Conservation (phyloP, 1,140 invertebrate genomes). For the Zaprionus capensis region DNA sequence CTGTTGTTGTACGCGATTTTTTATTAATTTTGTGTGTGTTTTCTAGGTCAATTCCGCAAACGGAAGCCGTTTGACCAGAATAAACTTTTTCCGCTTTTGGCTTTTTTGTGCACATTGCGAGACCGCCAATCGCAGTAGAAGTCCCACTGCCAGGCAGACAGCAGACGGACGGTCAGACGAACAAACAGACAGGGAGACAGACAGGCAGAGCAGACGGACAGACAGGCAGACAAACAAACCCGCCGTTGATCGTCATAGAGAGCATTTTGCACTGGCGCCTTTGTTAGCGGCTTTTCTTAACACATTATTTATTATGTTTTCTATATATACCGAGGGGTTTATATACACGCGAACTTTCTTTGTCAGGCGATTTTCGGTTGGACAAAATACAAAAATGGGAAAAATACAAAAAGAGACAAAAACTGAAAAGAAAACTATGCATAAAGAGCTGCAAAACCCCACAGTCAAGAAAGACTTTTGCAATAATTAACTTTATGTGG, state of each 20-base stretch:
- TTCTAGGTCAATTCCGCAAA: constrained; percentile 76
- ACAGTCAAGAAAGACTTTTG: constrained; percentile 26
- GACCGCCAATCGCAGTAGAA: constrained; percentile 7
- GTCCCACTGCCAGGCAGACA: background rate
- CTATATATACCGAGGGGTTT: constrained; percentile 21
- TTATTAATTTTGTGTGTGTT: constrained; percentile 70
- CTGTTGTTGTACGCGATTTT: constrained; percentile 45
- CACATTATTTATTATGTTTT: constrained; percentile 76
- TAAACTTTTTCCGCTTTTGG: constrained; percentile 69
- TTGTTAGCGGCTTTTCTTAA: constrained; percentile 75
- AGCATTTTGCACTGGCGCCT: constrained; percentile 53
- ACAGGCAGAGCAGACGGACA: background rate
- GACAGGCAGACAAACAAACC: constrained; percentile 23
- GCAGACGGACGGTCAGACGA: background rate
- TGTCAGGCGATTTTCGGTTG: constrained; percentile 62
- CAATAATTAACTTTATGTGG: constrained; percentile 63
- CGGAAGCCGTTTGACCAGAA: constrained; percentile 77
- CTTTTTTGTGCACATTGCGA: constrained; percentile 45
- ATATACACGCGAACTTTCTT: constrained; percentile 59
- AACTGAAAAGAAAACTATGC: constrained; percentile 40
- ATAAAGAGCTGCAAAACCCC: constrained; percentile 42
- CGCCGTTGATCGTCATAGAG: constrained; percentile 19
- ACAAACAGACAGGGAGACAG: background rate
- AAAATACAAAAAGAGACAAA: constrained; percentile 28
- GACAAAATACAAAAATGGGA: constrained; percentile 10